Conservation (phyloP, 1,140 invertebrate species). For the Drosophila sucinea region DNA sequence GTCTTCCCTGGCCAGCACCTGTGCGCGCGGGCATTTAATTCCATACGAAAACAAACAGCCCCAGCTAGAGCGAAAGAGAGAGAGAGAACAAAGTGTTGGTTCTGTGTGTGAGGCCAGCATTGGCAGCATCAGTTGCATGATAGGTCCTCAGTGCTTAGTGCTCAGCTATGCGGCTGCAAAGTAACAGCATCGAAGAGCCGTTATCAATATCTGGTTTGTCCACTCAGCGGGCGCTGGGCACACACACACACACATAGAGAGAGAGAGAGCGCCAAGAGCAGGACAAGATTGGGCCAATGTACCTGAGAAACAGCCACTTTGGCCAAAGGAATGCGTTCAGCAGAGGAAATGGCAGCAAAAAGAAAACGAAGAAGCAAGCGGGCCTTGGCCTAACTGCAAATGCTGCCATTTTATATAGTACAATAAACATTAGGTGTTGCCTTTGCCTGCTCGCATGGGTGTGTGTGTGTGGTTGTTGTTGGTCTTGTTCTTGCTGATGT, state of each 20-base stretch:
- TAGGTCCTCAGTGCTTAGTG: conserved; percentile 45
- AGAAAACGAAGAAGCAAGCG: conserved; percentile 37
- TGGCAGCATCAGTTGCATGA: conserved; percentile 72
- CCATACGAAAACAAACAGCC: conserved; percentile 77
- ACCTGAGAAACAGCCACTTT: conserved; percentile 79
- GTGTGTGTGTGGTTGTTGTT: conserved; percentile 47
- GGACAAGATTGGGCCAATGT: conserved; percentile 81
- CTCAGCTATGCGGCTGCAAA: conserved; percentile 65
- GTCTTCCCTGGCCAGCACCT: conserved; percentile 63
- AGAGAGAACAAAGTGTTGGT: conserved; percentile 47
- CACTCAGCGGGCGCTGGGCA: conserved; percentile 69
- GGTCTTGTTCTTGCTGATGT: neutral
- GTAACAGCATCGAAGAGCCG: conserved; percentile 82
- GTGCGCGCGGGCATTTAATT: conserved; percentile 71
- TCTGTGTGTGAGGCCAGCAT: conserved; percentile 45
- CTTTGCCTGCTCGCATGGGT: conserved; percentile 65
- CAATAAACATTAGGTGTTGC: conserved; percentile 80
- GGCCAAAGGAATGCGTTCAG: conserved; percentile 75
- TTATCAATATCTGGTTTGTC: conserved; percentile 83
- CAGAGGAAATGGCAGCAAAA: conserved; percentile 27
- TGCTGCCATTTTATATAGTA: conserved; percentile 78
- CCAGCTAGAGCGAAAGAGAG: conserved; percentile 13
- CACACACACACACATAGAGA: conserved; percentile 42
- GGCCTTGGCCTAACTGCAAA: conserved; percentile 75
- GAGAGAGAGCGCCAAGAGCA: conserved; percentile 46